Evolutionary conservation across 2,888 invertebrate genomes (phyloP), one percentile per base, ranked within the genome.

Genomic region (Ormyrus pomaceus): DNA sequence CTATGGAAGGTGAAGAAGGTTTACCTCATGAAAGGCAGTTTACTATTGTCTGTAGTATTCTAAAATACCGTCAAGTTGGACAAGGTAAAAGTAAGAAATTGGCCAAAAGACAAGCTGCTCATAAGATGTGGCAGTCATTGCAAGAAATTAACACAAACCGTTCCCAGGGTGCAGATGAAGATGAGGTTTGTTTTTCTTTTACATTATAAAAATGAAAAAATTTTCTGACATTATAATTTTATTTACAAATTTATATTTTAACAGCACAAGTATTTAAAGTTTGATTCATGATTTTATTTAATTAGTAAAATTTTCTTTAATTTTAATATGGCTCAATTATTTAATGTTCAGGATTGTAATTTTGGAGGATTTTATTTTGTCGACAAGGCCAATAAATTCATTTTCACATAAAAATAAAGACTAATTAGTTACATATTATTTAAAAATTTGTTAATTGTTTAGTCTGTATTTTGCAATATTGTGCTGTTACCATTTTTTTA

Each of bases 31-130:
- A 98, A 90, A 94, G 98, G 59, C 96, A 97, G 85, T 99, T 99
- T 89, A 96, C 98, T 0, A 97, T 98, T 87, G 95, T 96, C 5
- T 98, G 99, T 89, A 95, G 95, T 75, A 95, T 98, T 85, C 92
- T 97, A 84, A 97, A 96, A 86, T 95, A 95, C 86, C 94, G 95
- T 48, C 97, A 98, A 91, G 92, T 95, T 56, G 97, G 97, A 70
- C 95, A 95, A 58, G 98, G 98, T 13, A 97, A 98, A 88, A 98
- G 98, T 72, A 99, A 99, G 92, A 99, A 99, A 91, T 93, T 98
- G 71, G 98, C 99, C 4, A 99, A 99, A 91, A 93, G 98, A n/a
- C 95, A 96, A 89, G 98, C 99, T 0, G 99, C 99, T 2, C 95
- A 96, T 89, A 96, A 96, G 90, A 98, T 99, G 98, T 96, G 96